phyloP scores from a whole-genome alignment of 92 coral and sea anemone genomes.

The Chrysogorgia sp. region DNA sequence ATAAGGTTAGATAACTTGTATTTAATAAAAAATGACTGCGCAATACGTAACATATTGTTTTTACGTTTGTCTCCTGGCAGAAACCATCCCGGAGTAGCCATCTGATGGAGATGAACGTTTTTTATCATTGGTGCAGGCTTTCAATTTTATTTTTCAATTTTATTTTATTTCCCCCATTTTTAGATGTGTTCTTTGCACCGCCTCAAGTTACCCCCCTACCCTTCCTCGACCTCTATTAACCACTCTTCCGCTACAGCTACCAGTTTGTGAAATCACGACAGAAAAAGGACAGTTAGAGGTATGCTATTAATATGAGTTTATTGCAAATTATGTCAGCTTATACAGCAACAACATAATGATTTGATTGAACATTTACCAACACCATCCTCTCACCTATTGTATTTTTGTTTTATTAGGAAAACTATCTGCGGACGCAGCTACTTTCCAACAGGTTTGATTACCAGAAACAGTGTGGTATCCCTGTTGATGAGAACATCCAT shows the following conservation, averaged over 20 bases:
- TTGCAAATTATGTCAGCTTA: background rate
- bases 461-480: conserved; percentile 55
- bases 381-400: background rate
- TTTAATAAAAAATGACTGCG: no score
- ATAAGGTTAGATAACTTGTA: conserved; percentile 71
- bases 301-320: background rate
- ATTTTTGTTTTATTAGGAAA: conserved; percentile 63
- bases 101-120: no score
- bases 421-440: conserved; percentile 70
- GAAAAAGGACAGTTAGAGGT: conserved; percentile 96
- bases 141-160: no score
- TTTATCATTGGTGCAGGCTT: no score
- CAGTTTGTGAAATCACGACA: conserved; percentile 91
- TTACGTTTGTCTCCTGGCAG: no score
- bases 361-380: background rate
- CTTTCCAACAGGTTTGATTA: conserved; percentile 60
- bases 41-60: no score
- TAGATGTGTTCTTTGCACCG: conserved; percentile 94
- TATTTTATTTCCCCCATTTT: background rate
- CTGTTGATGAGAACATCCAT: conserved; percentile 50
- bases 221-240: conserved; percentile 92
- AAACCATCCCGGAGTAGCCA: no score
- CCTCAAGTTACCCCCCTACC: conserved; percentile 84
- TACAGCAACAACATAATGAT: background rate
- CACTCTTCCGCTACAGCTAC: conserved; percentile 81